phyloP scores from a whole-genome alignment of 2,113 vertebrate genomes.

The Apodemus speciosus region DNA sequence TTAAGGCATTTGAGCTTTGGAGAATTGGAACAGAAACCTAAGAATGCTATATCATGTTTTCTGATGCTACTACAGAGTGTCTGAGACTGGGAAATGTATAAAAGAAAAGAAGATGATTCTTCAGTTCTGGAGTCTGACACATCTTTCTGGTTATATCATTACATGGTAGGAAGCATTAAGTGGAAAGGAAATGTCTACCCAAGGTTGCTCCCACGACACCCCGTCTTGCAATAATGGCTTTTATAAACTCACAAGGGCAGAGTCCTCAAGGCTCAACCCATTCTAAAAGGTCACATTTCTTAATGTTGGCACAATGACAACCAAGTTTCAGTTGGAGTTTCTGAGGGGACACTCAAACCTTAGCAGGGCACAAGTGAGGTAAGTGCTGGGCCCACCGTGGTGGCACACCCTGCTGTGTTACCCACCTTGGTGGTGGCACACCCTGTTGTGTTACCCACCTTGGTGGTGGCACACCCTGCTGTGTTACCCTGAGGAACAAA shows the following conservation, averaged over 20 bases:
- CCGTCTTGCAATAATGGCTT: not conserved
- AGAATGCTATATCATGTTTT: not conserved
- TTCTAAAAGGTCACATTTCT: not conserved
- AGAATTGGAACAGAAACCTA: not conserved
- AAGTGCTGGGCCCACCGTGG: not conserved
- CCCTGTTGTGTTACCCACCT: not conserved
- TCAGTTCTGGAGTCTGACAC: not conserved
- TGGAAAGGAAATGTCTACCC: not conserved
- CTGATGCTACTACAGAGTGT: not conserved
- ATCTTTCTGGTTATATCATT: not conserved
- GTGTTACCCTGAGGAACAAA: not conserved
- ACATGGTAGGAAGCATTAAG: not conserved
- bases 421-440: rapidly evolving
- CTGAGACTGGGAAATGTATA: not conserved
- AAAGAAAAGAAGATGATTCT: not conserved
- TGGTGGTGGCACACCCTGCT: rapidly evolving
- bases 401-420: rapidly evolving
- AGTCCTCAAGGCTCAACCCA: not conserved
- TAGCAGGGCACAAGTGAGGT: not conserved
- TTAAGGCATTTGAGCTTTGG: not conserved
- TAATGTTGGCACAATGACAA: not conserved
- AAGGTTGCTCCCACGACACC: not conserved
- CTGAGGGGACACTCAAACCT: not conserved
- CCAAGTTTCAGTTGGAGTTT: not conserved
- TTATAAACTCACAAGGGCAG: not conserved